Percentiles rank a stretch among this genome's conserved stretches.
phyloP scores from a whole-genome alignment of 1,140 invertebrate species.

The Brachionus rubens region DNA sequence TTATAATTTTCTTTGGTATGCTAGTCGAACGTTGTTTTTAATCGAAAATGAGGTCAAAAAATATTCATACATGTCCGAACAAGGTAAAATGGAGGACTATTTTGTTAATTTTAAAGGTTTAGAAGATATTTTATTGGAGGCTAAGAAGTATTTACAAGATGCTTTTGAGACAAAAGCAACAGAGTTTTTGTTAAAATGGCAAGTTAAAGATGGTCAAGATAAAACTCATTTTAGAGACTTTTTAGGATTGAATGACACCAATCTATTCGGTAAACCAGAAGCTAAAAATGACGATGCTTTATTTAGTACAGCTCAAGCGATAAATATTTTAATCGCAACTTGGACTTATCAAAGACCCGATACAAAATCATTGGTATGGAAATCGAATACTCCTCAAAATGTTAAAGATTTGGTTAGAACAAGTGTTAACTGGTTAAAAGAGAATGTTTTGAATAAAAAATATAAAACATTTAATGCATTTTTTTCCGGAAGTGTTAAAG shows the following conservation, averaged over 20 bases:
- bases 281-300: conserved; percentile 52
- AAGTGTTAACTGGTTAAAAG: conserved; percentile 49
- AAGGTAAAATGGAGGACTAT: too few species aligned
- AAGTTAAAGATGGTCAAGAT: conserved; percentile 7
- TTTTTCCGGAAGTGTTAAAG: conserved; percentile 55
- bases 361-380: conserved; percentile 47
- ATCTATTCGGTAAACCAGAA: conserved; percentile 49
- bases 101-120: conserved; percentile 47
- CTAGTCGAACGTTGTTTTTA: conserved; percentile 51
- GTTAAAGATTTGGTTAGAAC: conserved; percentile 50
- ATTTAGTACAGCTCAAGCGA: conserved; percentile 52
- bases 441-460: conserved; percentile 49
- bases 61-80: too few species aligned
- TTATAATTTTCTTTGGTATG: conserved; percentile 56
- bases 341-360: conserved; percentile 50
- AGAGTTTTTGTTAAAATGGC: not conserved
- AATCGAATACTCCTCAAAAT: conserved; percentile 49
- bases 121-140: conserved; percentile 26
- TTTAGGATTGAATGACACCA: conserved; percentile 53
- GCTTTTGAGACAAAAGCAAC: conserved; percentile 35
- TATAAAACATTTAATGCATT: conserved; percentile 56
- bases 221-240: conserved; percentile 54
- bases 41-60: conserved; percentile 45
- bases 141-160: conserved; percentile 37
- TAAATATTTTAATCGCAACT: conserved; percentile 50